A percentile compares a stretch with the other conserved stretches of the same genome.
Conservation (phyloP, 1,140 invertebrate genomes). For the Hermetia illucens region DNA sequence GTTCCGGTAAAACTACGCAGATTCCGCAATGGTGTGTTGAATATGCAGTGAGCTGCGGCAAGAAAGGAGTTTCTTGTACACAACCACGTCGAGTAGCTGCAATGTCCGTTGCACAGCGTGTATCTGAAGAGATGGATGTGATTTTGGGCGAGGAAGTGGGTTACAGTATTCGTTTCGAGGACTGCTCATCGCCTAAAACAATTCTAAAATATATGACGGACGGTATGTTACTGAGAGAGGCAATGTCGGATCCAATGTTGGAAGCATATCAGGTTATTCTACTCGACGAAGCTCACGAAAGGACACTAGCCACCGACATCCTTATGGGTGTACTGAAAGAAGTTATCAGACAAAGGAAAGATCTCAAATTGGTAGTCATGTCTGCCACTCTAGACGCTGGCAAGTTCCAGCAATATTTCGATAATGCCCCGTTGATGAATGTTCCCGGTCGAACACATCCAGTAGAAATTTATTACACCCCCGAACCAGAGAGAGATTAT, state of each 20-base stretch:
- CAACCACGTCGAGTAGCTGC: constrained; percentile 95
- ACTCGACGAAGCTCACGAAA: constrained; percentile 97
- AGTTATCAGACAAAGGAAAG: constrained; percentile 83
- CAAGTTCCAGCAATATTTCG: constrained; percentile 98
- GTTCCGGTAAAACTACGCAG: constrained; percentile 90
- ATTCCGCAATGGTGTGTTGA: constrained; percentile 91
- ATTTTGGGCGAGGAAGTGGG: constrained; percentile 89
- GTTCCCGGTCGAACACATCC: constrained; percentile 88
- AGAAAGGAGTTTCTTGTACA: constrained; percentile 89
- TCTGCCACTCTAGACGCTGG: constrained; percentile 99
- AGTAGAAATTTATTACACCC: constrained; percentile 98
- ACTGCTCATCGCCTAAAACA: constrained; percentile 92
- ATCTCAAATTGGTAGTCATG: constrained; percentile 98
- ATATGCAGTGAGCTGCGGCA: constrained; percentile 56
- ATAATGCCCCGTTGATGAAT: constrained; percentile 96
- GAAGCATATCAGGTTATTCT: constrained; percentile 93
- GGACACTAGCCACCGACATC: constrained; percentile 96
- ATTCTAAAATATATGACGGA: constrained; percentile 94
- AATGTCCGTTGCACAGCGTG: constrained; percentile 96
- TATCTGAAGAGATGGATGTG: constrained; percentile 99
- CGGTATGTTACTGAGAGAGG: constrained; percentile 98
- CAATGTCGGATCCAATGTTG: constrained; percentile 97
- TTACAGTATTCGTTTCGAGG: constrained; percentile 99
- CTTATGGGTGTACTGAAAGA: constrained; percentile 98
- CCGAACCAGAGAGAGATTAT: constrained; percentile 96